These are phyloP conservation scores for Sebastes matsubarae DNA, from an alignment of 2,797 vertebrate genomes.

Conservation along the genomic window DNA sequence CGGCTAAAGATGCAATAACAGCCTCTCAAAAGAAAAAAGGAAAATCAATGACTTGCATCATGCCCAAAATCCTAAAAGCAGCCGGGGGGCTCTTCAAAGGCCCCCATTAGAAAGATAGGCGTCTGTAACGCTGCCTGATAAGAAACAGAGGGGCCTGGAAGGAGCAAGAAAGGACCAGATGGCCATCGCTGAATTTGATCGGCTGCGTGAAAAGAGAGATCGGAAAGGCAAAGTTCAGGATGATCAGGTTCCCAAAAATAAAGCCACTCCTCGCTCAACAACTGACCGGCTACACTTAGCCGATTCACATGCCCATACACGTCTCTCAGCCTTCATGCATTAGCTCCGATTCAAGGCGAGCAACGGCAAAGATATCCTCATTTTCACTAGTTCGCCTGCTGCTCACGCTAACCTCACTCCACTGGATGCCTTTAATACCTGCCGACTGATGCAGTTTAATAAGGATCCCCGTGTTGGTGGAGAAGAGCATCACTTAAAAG, in stretches of 20 bases:
- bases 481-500: conserved; percentile 6
- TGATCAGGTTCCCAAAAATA: conserved; percentile 55
- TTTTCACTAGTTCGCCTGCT: conserved; percentile 18
- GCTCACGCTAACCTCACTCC: conserved; percentile 23
- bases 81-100: conserved; percentile 63
- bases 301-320: neutral
- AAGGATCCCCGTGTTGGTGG: neutral
- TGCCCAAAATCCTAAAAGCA: conserved; percentile 68
- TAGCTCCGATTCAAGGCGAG: conserved; percentile 31
- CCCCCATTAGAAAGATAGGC: conserved; percentile 54
- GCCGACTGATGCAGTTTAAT: conserved; percentile 40
- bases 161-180: conserved; percentile 51
- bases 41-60: conserved; percentile 76
- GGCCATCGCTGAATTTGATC: conserved; percentile 65
- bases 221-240: conserved; percentile 60
- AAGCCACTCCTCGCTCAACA: conserved; percentile 2
- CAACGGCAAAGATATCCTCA: conserved; percentile 25
- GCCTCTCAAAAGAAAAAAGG: conserved; percentile 58
- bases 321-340: conserved; percentile 1
- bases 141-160: conserved; percentile 43
- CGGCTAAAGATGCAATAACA: conserved; percentile 72
- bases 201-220: conserved; percentile 60
- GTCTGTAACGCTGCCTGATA: conserved; percentile 63
- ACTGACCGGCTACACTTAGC: conserved; percentile 2
- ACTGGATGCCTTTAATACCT: conserved; percentile 48